Conservation (phyloP, 2,113 vertebrate species). For the Nanger granti region DNA sequence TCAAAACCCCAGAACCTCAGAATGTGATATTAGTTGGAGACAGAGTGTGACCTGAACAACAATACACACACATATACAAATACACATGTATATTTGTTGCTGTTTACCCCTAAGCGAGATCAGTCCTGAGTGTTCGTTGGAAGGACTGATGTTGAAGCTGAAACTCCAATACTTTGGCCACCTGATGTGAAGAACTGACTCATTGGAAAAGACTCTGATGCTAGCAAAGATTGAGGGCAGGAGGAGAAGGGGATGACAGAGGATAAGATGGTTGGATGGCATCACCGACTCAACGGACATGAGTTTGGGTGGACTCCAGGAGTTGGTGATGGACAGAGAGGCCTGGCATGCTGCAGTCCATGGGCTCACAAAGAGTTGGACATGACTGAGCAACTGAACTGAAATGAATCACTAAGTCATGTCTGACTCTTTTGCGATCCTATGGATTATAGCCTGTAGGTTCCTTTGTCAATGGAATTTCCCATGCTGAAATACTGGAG, state of each 20-base stretch:
- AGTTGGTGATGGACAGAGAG: no score
- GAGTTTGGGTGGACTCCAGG: no score
- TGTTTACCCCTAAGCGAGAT: neutral
- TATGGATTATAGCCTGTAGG: neutral
- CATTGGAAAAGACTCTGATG: no score
- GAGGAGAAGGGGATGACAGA: no score
- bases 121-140: neutral
- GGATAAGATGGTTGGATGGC: no score
- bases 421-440: neutral
- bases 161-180: no score
- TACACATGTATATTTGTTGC: neutral
- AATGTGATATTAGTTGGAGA: neutral
- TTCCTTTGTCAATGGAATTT: neutral
- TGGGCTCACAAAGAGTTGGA: no score
- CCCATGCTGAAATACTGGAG: neutral
- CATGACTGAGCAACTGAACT: rapidly evolving
- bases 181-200: no score
- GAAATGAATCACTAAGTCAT: neutral
- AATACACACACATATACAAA: neutral
- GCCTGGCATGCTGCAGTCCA: no score
- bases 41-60: neutral
- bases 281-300: no score
- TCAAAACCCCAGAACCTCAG: neutral
- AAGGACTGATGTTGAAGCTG: no score
- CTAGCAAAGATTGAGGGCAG: no score